Percentiles rank a stretch among this genome's conserved stretches.
Evolutionary conservation across 53 echinoderm and acorn worm genomes (phyloP).

Genomic region (Temnopleurus reevesii): DNA sequence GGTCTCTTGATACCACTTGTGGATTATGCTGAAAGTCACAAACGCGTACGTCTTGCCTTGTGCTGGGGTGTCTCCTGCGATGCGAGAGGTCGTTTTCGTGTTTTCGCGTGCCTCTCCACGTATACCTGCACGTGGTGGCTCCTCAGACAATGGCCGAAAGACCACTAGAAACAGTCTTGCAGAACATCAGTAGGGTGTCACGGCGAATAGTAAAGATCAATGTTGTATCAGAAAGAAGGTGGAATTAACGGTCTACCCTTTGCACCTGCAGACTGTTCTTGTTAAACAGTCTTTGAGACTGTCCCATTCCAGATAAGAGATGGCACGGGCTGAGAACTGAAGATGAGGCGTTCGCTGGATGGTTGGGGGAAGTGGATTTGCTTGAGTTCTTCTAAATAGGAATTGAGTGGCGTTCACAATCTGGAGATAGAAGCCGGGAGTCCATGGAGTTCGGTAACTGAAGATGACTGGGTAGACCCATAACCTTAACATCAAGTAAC

Average conservation of each 20-base stretch:
- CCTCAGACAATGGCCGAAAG: background rate
- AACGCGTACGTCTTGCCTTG: background rate
- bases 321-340: background rate
- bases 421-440: background rate
- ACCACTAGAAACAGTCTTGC: background rate
- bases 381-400: background rate
- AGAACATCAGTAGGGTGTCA: background rate
- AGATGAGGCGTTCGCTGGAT: background rate
- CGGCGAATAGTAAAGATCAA: background rate
- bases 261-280: constrained; percentile 2
- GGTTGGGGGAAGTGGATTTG: background rate
- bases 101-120: background rate
- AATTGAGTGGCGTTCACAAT: background rate
- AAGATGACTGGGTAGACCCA: background rate
- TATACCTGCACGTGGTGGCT: background rate
- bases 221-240: background rate
- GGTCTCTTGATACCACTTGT: constrained; percentile 10
- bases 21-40: background rate
- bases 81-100: background rate
- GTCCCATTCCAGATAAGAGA: background rate
- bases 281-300: constrained; percentile 23
- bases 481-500: background rate
- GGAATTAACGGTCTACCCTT: background rate
- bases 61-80: background rate
- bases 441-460: too few species aligned